Evolutionary conservation across 2,113 vertebrate species (phyloP).

Genomic region (Tachysurus vachellii): DNA sequence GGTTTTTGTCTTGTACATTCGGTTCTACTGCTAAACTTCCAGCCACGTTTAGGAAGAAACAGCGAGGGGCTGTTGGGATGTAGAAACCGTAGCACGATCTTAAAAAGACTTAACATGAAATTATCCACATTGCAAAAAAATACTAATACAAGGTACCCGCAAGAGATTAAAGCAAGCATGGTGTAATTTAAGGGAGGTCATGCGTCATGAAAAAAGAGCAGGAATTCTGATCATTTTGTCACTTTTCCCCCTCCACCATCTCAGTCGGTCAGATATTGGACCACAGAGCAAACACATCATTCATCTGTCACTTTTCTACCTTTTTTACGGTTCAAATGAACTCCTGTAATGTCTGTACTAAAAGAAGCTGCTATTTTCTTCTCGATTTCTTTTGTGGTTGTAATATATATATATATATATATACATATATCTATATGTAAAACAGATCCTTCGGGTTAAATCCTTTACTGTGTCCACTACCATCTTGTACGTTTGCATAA

Average conservation of each 20-base stretch:
- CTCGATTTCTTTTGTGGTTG: slow-evolving; percentile 91
- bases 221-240: slow-evolving; percentile 68
- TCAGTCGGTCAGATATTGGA: slow-evolving; percentile 83
- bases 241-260: slow-evolving; percentile 69
- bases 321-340: slow-evolving; percentile 97
- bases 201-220: slow-evolving; percentile 67
- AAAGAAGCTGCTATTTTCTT: slow-evolving; percentile 97
- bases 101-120: not conserved
- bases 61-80: not conserved
- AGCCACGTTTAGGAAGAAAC: slow-evolving; percentile 56
- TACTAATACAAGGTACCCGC: not conserved
- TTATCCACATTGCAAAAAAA: not conserved
- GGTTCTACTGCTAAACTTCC: slow-evolving; percentile 39
- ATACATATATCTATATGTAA: slow-evolving; percentile 57
- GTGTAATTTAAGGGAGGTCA: slow-evolving; percentile 15
- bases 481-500: slow-evolving; percentile 72
- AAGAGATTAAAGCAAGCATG: not conserved
- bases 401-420: slow-evolving; percentile 73
- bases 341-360: slow-evolving; percentile 93
- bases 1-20: slow-evolving; percentile 27
- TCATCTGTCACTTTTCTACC: slow-evolving; percentile 96
- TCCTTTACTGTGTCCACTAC: slow-evolving; percentile 73
- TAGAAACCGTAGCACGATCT: not conserved
- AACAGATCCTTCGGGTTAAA: slow-evolving; percentile 86
- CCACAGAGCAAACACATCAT: slow-evolving; percentile 83